Evolutionary conservation across 2,113 vertebrate species (phyloP), one percentile per base, ranked within the genome.

Genomic region (Turdus rufiventris): DNA sequence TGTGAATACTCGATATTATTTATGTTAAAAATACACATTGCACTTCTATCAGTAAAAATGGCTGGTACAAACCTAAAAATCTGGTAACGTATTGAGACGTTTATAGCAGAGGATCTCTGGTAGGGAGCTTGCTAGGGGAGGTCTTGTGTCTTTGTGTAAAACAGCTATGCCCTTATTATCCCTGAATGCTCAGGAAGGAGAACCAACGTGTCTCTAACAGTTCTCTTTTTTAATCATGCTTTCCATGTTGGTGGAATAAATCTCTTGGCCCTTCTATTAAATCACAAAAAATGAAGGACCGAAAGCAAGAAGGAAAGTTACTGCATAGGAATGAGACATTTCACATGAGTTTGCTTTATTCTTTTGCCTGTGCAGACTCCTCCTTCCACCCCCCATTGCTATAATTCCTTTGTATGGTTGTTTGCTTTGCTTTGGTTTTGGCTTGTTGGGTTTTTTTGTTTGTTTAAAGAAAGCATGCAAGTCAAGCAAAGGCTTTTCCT

Each of bases 381-480:
- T 11, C 10, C 23, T 40, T 4, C 4, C 8, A 2, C 7, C 7
- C 20, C 9, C 7, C 7, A n/a, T 16, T 25, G 19, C 13, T 74
- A 16, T 43, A 45, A 56, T 79, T 91, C 33, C 88, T 93, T 85
- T 40, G 7, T 54, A 5, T 48, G 10, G 2, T 61, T 58, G 34
- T 58, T 93, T 83, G 34, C 26, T 94, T 80, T 94, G 75, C 71
- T 76, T 87, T 62, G 54, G 14, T 80, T 85, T 48, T 67, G 14
- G 16, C 43, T 56, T 76, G 62, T 62, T 68, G 2, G 5, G 5
- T 1, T 12, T 79, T 72, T 14, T 57, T 47, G 8, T 38, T 62
- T 72, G 60, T 91, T 92, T 87, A 58, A 88, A 80, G 85, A 83
- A 94, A 76, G 28, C n/a, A 38, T 45, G n/a, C 36, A 67, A 83